phyloP scores from a whole-genome alignment of 2,113 vertebrate genomes.

The Peromyscus californicus region DNA sequence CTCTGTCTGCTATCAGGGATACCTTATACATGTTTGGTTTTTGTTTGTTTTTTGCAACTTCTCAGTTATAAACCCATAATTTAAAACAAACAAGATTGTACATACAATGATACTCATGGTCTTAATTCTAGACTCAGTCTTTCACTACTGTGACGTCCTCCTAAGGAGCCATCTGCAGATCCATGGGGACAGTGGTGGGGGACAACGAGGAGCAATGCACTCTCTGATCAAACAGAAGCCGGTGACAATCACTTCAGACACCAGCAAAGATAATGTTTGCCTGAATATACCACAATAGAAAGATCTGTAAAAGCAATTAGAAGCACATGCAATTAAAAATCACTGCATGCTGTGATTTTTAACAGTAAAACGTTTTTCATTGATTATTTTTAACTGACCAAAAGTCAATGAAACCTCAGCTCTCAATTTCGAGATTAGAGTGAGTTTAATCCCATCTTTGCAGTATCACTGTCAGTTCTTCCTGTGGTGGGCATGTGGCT shows the following conservation, averaged over 20 bases:
- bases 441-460: not conserved
- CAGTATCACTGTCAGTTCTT: not conserved
- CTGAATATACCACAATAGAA: not conserved
- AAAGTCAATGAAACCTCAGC: constrained; percentile 47
- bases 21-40: not conserved
- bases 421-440: not conserved
- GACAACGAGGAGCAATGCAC: not conserved
- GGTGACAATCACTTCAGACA: not conserved
- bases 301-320: constrained; percentile 5
- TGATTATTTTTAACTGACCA: constrained; percentile 53
- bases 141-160: not conserved
- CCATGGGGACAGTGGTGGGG: not conserved
- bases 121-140: constrained; percentile 36
- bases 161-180: not conserved
- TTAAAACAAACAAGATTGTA: not conserved
- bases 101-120: not conserved
- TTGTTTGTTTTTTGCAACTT: not conserved
- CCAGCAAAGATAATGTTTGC: not conserved
- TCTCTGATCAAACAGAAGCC: constrained; percentile 27
- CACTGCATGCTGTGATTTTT: constrained; percentile 1
- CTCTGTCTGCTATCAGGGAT: not conserved
- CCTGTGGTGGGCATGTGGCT: not conserved
- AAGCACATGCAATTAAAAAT: not conserved
- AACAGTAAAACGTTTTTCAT: constrained; percentile 15
- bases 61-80: constrained; percentile 7